phyloP scores from a whole-genome alignment of 2,113 vertebrate species.

The Carettochelys insculpta region DNA sequence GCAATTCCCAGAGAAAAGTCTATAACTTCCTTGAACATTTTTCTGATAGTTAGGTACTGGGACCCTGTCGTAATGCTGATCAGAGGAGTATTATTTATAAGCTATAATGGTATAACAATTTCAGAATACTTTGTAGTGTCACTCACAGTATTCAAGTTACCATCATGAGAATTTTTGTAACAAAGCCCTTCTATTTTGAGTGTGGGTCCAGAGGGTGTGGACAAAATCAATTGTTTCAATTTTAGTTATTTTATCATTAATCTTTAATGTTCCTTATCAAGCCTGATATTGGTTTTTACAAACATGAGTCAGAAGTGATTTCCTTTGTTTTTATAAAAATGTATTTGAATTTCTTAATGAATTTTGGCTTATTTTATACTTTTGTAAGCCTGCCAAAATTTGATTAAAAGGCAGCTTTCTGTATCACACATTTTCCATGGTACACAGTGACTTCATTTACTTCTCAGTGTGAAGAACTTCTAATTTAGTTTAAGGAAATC shows the following conservation, averaged over 20 bases:
- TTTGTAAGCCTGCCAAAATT: slow-evolving; percentile 14
- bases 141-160: background rate
- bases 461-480: background rate
- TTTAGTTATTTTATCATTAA: background rate
- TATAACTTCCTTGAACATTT: background rate
- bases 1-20: background rate
- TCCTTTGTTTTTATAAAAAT: background rate
- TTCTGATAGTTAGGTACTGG: background rate
- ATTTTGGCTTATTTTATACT: background rate
- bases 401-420: slow-evolving; percentile 7
- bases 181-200: fast-evolving
- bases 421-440: background rate
- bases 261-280: background rate
- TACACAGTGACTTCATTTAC: background rate
- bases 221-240: background rate
- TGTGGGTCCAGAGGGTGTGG: background rate
- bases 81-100: fast-evolving
- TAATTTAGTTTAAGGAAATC: background rate
- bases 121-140: background rate
- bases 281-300: background rate
- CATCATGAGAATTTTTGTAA: background rate
- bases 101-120: background rate
- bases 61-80: background rate
- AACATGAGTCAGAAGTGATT: background rate
- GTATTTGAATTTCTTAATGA: background rate